A percentile compares a stretch with the other conserved stretches of the same genome.
Evolutionary conservation across 2,113 vertebrate genomes (phyloP).

Genomic region (Panurus biarmicus): DNA sequence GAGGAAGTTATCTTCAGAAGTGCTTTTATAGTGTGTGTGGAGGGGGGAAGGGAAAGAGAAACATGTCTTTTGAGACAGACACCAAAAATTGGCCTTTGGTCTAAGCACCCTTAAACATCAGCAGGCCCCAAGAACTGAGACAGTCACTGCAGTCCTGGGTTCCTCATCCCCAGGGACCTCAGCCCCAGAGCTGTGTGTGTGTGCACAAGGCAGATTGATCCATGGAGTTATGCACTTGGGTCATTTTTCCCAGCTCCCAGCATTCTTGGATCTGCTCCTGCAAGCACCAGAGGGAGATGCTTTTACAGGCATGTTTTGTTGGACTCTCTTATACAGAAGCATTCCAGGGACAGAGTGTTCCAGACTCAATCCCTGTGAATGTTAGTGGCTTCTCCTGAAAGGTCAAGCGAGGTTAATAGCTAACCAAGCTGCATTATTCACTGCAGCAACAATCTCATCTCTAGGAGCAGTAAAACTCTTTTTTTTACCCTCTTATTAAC

Average conservation of each 20-base stretch:
- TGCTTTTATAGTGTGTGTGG: neutral
- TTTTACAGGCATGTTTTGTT: neutral
- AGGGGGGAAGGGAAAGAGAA: neutral
- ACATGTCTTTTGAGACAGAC: neutral
- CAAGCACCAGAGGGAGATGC: fast-evolving
- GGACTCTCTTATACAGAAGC: neutral
- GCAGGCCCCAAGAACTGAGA: neutral
- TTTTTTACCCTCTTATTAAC: neutral
- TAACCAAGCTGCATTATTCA: neutral
- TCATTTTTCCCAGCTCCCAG: neutral
- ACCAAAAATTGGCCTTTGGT: neutral
- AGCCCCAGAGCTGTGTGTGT: neutral
- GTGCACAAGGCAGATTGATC: neutral
- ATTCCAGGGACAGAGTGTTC: neutral
- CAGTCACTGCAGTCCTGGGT: neutral
- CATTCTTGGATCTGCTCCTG: neutral
- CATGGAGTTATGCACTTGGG: fast-evolving
- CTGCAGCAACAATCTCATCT: neutral
- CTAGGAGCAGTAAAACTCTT: neutral
- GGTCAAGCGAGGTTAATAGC: conserved; percentile 7
- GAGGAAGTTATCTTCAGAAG: neutral
- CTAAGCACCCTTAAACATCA: neutral
- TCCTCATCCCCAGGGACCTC: neutral
- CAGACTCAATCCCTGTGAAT: neutral
- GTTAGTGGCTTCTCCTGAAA: neutral